Evolutionary conservation across 2,888 invertebrate genomes (phyloP), one percentile per base, ranked within the genome.

Genomic region (Eupithecia subfuscata): DNA sequence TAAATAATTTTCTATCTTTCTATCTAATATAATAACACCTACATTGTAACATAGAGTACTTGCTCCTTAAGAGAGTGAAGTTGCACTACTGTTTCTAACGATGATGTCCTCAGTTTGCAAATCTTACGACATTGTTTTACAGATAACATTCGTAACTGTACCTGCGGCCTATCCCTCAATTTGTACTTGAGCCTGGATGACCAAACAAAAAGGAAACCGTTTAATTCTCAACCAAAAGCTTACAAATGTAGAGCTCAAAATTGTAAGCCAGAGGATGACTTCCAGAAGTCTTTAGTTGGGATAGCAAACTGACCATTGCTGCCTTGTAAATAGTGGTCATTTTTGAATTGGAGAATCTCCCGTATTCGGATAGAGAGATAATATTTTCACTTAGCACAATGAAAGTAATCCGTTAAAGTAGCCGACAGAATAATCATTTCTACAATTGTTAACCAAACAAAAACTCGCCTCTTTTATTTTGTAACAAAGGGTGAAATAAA

Each of bases 111-210:
- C 87, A 89, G 89, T 90, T 91, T 90, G 88, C 90, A 86, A 91
- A 90, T 88, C 89, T 88, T 86, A 88, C 84, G 85, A 90, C 86
- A 90, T 93, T 94, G 94, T 94, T 92, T 93, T 91, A 92, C 79
- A 88, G 94, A 94, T 91, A 93, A 85, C 91, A 94, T 94, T 84
- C 86, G 87, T 93, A 93, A 94, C 93, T 91, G 94, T 94, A 92
- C 90, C 91, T 92, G 89, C 85, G 80, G 82, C 84, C 85, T 85
- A 86, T 86, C 87, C 88, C 91, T 90, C 86, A 88, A 87, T 86
- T 79, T 78, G 79, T 79, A 79, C 78, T 79, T 73, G 77, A 79
- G 77, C 71, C 73, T 76, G 63, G 63, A 73, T 79, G 77, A 78
- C 77, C 78, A 78, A 79, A 79, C 77, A 80, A 78, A 75, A 75